phyloP scores from a whole-genome alignment of 2,797 vertebrate species.

The Hypotaenidia philippensis region DNA sequence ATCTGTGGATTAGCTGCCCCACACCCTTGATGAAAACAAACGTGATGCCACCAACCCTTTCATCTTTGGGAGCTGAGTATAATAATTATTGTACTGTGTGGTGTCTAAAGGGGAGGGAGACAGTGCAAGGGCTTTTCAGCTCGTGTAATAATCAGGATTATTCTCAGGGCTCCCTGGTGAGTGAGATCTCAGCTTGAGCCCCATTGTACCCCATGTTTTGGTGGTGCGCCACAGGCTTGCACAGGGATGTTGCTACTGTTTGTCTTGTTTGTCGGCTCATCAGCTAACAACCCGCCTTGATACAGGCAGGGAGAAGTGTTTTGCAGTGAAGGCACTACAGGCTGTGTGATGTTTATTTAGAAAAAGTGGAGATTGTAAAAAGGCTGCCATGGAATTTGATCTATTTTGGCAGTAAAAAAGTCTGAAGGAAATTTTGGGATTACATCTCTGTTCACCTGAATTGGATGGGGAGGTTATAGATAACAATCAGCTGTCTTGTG shows the following conservation, averaged over 20 bases:
- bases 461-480: slow-evolving; percentile 57
- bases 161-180: background rate
- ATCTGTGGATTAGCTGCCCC: background rate
- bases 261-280: background rate
- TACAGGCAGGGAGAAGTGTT: background rate
- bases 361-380: slow-evolving; percentile 51
- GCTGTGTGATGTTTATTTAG: slow-evolving; percentile 59
- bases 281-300: accelerated
- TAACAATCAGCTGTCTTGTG: slow-evolving; percentile 59
- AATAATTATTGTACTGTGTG: accelerated
- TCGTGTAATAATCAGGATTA: background rate
- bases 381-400: slow-evolving; percentile 56
- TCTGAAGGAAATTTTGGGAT: slow-evolving; percentile 56
- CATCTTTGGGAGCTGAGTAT: background rate
- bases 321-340: slow-evolving; percentile 1
- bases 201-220: accelerated
- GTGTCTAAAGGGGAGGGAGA: background rate
- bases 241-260: background rate
- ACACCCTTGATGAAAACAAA: background rate
- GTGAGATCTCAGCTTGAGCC: background rate
- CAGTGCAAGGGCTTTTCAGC: background rate
- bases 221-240: background rate
- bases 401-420: slow-evolving; percentile 63
- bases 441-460: slow-evolving; percentile 37
- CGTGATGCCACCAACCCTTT: background rate